Conservation (phyloP, 2,888 invertebrate species). For the Oscheius sp. region DNA sequence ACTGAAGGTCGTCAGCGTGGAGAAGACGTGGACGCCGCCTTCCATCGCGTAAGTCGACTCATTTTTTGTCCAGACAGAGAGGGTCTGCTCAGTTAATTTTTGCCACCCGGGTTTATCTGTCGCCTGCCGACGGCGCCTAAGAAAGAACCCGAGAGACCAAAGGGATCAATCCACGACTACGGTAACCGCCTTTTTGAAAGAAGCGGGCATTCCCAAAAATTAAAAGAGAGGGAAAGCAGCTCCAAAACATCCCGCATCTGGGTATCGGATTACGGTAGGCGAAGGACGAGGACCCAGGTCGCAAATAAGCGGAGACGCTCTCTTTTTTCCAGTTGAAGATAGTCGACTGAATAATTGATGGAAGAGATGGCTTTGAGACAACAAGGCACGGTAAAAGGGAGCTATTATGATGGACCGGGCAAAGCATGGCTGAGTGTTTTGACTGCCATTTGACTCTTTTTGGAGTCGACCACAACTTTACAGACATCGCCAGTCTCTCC, state of each 20-base stretch:
- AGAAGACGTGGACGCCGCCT: slow-evolving; percentile 23
- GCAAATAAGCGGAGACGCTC: slow-evolving; percentile 29
- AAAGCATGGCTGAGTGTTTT: slow-evolving; percentile 9
- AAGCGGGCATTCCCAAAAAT: too few species aligned
- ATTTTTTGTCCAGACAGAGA: not conserved
- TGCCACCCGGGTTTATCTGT: too few species aligned
- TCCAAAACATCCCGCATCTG: too few species aligned
- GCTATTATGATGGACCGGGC: slow-evolving; percentile 11
- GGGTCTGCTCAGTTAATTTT: too few species aligned
- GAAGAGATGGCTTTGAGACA: slow-evolving; percentile 2
- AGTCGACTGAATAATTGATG: slow-evolving; percentile 32
- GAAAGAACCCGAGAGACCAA: not conserved
- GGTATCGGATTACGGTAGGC: slow-evolving; percentile 7
- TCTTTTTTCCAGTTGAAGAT: slow-evolving; percentile 25
- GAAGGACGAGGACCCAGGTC: not conserved
- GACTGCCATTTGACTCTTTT: not conserved
- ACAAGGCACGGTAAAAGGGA: slow-evolving; percentile 24
- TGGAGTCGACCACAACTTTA: not conserved
- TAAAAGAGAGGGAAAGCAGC: too few species aligned
- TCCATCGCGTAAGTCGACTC: slow-evolving; percentile 18
- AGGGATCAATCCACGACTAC: not conserved
- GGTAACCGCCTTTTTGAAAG: not conserved
- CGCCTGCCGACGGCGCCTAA: too few species aligned
- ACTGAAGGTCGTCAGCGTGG: not conserved
- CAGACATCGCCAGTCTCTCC: not conserved